Percentiles rank a stretch among this genome's conserved stretches.
phyloP scores from a whole-genome alignment of 2,888 invertebrate genomes.

The Quadroppia sp. region DNA sequence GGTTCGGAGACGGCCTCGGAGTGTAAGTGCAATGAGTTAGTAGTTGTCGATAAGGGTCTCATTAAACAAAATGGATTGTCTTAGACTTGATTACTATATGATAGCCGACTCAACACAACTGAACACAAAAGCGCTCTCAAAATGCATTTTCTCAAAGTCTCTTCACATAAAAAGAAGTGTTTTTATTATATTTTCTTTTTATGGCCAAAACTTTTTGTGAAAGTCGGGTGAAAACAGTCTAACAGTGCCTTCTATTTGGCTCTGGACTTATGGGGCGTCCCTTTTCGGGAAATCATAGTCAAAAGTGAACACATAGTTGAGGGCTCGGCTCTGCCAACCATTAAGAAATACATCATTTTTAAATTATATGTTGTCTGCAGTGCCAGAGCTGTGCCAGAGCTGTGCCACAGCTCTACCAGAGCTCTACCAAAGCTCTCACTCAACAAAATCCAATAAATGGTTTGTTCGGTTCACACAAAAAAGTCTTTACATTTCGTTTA shows the following conservation, averaged over 20 bases:
- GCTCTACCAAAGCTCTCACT: background rate
- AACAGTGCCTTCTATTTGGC: background rate
- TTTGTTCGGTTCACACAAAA: background rate
- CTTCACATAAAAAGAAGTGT: background rate
- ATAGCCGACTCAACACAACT: background rate
- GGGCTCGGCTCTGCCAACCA: conserved; percentile 36
- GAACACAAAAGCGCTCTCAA: background rate
- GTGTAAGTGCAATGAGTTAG: background rate
- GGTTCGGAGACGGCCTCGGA: background rate
- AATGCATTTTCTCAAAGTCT: background rate
- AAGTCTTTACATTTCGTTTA: conserved; percentile 3
- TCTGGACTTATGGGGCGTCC: background rate
- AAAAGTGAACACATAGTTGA: conserved; percentile 2
- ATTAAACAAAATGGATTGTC: conserved; percentile 34
- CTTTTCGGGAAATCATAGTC: background rate
- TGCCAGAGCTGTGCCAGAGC: background rate
- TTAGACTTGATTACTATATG: background rate
- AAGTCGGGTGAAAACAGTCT: conserved; percentile 1
- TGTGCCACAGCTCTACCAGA: background rate
- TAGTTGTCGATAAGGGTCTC: conserved; percentile 23
- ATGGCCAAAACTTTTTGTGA: background rate
- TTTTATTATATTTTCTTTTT: conserved; percentile 5
- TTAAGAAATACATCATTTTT: conserved; percentile 40
- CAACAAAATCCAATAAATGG: conserved; percentile 1
- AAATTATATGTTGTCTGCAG: conserved; percentile 35